Conservation (phyloP, 2,797 vertebrate genomes). For the Aplochiton taeniatus region DNA sequence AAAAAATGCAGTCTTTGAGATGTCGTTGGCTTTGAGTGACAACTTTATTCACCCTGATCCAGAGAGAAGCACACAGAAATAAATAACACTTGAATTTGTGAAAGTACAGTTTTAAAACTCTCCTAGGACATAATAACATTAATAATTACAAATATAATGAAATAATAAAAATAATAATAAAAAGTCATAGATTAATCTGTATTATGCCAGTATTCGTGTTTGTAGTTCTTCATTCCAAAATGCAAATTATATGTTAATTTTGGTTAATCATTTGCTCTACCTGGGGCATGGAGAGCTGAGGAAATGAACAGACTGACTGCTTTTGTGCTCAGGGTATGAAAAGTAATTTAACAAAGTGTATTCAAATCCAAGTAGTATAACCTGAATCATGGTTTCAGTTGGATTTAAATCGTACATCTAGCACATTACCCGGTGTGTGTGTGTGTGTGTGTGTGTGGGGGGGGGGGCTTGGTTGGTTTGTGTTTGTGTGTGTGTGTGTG, state of each 20-base stretch:
- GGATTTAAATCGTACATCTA: constrained; percentile 52
- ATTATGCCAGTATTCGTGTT: constrained; percentile 7
- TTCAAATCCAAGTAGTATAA: constrained; percentile 74
- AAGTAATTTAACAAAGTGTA: constrained; percentile 77
- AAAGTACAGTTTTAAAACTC: background rate
- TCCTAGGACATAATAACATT: constrained; percentile 6
- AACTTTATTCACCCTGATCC: no score
- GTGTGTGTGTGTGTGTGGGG: constrained; percentile 19
- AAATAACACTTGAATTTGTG: no score
- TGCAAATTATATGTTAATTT: constrained; percentile 80
- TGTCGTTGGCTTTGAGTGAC: no score
- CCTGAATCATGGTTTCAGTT: constrained; percentile 56
- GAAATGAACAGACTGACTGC: constrained; percentile 67
- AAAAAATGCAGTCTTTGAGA: no score
- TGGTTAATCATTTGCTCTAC: constrained; percentile 77
- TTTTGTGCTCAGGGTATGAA: constrained; percentile 72
- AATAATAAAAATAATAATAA: no score
- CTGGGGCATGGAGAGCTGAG: constrained; percentile 64
- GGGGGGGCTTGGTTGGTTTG: no score
- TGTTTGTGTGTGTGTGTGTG: background rate
- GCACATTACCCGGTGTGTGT: constrained; percentile 26
- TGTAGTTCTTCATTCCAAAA: constrained; percentile 58
- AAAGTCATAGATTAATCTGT: constrained; percentile 9
- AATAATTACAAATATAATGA: constrained; percentile 13
- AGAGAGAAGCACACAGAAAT: no score